Conservation (phyloP, 2,797 vertebrate species). For the Thripadectes ignobilis region DNA sequence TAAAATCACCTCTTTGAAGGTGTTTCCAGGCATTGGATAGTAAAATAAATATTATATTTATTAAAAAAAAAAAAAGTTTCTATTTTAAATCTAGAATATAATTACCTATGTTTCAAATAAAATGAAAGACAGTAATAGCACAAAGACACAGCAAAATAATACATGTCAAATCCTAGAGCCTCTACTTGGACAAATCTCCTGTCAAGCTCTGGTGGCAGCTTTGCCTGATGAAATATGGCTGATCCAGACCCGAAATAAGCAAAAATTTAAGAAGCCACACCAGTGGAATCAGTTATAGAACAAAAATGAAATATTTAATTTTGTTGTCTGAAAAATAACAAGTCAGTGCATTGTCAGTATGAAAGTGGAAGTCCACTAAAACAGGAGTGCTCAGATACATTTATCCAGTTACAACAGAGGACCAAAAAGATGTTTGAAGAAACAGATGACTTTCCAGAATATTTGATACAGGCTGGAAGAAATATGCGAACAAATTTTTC, state of each 20-base stretch:
- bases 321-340: neutral
- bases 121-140: slow-evolving; percentile 23
- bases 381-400: neutral
- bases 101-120: slow-evolving; percentile 52
- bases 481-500: slow-evolving; percentile 6
- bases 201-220: neutral
- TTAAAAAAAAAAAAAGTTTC: neutral
- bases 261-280: neutral
- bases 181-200: slow-evolving; percentile 16
- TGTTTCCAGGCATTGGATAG: slow-evolving; percentile 54
- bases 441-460: slow-evolving; percentile 36
- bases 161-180: slow-evolving; percentile 3
- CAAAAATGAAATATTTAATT: neutral
- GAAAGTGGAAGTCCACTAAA: neutral
- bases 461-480: slow-evolving; percentile 46
- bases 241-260: slow-evolving; percentile 15
- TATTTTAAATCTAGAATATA: slow-evolving; percentile 59
- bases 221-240: slow-evolving; percentile 6
- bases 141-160: slow-evolving; percentile 1
- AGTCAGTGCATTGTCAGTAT: neutral
- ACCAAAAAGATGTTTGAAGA: slow-evolving; percentile 23
- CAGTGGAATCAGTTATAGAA: neutral
- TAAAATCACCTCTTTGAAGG: slow-evolving; percentile 69
- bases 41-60: slow-evolving; percentile 57
- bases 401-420: neutral